phyloP scores from a whole-genome alignment of 2,113 vertebrate species.

The Alligator mississippiensis region DNA sequence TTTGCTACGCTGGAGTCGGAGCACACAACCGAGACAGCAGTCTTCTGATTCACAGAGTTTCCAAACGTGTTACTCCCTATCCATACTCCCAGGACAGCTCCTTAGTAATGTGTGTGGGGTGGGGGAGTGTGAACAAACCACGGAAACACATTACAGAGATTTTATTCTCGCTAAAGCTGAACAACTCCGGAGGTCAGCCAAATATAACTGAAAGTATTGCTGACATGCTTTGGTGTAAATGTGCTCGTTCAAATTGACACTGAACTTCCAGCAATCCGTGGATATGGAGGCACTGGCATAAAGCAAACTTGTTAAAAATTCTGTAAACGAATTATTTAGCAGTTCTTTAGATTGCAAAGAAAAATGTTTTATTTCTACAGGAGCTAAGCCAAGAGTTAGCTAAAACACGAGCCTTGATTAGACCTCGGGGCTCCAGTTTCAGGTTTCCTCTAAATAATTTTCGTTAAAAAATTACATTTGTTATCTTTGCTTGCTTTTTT shows the following conservation, averaged over 20 bases:
- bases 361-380: neutral
- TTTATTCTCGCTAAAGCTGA: neutral
- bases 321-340: neutral
- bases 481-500: neutral
- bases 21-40: neutral
- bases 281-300: neutral
- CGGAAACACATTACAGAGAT: too few species aligned
- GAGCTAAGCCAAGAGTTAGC: neutral
- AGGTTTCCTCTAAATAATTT: neutral
- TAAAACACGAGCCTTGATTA: neutral
- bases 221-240: neutral
- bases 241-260: neutral
- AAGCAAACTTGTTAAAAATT: neutral
- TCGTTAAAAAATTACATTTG: neutral
- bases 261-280: too few species aligned
- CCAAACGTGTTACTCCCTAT: neutral
- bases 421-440: neutral
- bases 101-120: neutral
- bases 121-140: neutral
- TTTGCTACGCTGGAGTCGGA: neutral
- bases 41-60: neutral
- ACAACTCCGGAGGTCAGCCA: neutral
- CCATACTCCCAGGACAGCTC: accelerated
- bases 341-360: neutral
- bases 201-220: neutral